Base-by-base conservation (phyloP, 1,140 invertebrate genomes). In the Cardiocondyla obscurior region DNA sequence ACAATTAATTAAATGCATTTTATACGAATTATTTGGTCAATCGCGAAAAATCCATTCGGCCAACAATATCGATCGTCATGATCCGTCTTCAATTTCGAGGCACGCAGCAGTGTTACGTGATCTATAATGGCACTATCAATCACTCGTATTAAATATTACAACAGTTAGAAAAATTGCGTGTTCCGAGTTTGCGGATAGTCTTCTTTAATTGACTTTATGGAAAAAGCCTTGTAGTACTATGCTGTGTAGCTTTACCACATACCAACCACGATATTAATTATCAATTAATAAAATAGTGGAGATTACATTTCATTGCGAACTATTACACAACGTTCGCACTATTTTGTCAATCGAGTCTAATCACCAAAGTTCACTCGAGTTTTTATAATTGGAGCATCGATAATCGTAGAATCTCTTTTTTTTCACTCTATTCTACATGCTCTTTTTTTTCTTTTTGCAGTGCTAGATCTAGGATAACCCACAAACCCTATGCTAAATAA, bases 281-380 rank as follows among this genome's bases (percentile, higher is more conserved):
- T 87, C 74, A 83, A 85, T 87, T 74, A 55, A 85, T 87, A 87
- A 90, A 91, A 89, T 58, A 36, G 88, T 91, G 90, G 90, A 92
- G 89, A 90, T 91, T 88, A 90, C 53, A 87, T 83, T 74, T 84
- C 83, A 83, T 84, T 73, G 85, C 69, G 51, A 81, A 86, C 22
- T 25, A 30, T 16, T 33, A 44, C 58, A 49, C 19, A 53, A 44
- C 67, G 44, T 70, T 60, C 22, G 77, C 83, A 84, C 83, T 84
- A 84, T 84, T 84, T 82, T 74, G 83, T 81, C 73, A 86, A 87
- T 87, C 79, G 73, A 83, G 83, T 42, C 79, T 79, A 55, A 85
- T 74, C 67, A 65, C 57, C 58, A 62, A 74, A 77, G 16, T 65
- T 60, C 33, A 46, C 53, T 73, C 77, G 67, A 72, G 19, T 49